Percentiles rank a stretch among this genome's conserved stretches.
These are phyloP conservation scores for Anomalospiza imberbis DNA, from an alignment of 2,797 vertebrate genomes.

Conservation along the genomic window DNA sequence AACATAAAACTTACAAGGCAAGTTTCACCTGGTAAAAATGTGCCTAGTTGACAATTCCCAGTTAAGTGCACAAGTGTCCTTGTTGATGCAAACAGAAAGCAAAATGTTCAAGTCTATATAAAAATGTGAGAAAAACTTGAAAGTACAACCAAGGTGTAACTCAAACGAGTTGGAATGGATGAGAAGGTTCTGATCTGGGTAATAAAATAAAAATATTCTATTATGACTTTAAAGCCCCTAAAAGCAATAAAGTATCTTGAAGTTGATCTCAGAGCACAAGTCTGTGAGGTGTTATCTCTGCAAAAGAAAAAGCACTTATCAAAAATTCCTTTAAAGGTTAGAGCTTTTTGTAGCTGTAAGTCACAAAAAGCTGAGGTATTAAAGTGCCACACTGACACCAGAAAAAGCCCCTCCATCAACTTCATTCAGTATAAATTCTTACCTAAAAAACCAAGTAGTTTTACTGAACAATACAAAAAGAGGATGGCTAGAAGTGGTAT, in stretches of 20 bases:
- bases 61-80: neutral
- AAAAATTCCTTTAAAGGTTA: slow-evolving; percentile 56
- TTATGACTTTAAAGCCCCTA: slow-evolving; percentile 1
- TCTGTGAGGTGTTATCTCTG: slow-evolving; percentile 1
- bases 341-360: slow-evolving; percentile 19
- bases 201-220: slow-evolving; percentile 45
- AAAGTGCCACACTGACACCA: neutral
- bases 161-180: neutral
- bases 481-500: neutral
- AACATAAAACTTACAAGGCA: neutral
- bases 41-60: neutral
- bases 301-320: slow-evolving; percentile 28
- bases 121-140: neutral
- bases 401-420: neutral
- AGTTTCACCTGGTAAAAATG: neutral
- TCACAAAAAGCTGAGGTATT: neutral
- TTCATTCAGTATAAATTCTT: neutral
- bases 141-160: neutral
- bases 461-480: neutral
- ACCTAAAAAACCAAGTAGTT: neutral
- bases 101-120: neutral
- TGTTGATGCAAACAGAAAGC: neutral
- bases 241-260: slow-evolving; percentile 18
- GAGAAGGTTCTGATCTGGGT: neutral
- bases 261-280: slow-evolving; percentile 12